phyloP scores from a whole-genome alignment of 1,140 invertebrate species.

The Orchestia grillus region DNA sequence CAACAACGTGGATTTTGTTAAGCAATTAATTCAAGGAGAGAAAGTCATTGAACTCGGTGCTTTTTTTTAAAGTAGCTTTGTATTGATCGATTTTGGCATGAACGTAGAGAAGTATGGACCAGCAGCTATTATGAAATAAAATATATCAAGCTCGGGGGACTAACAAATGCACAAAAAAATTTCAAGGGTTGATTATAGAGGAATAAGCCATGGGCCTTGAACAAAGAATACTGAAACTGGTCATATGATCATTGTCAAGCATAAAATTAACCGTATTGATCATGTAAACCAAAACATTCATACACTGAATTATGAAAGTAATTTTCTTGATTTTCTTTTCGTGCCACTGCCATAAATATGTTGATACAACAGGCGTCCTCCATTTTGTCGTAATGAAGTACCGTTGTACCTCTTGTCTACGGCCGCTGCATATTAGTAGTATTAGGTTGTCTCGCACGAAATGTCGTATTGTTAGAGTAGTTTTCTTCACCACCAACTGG shows the following conservation, averaged over 20 bases:
- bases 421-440: too few relatives aligned
- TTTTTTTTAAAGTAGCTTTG: background rate
- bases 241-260: background rate
- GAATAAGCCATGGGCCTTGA: background rate
- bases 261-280: background rate
- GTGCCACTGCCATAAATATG: background rate
- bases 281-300: too few relatives aligned
- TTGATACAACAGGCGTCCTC: too few relatives aligned
- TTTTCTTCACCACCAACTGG: too few relatives aligned
- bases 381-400: too few relatives aligned
- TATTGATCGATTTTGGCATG: background rate
- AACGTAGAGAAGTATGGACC: background rate
- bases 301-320: too few relatives aligned
- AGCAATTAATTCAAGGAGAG: too few relatives aligned
- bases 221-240: background rate
- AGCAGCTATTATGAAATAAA: background rate
- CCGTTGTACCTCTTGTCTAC: too few relatives aligned
- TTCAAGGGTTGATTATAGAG: background rate
- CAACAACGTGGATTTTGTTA: background rate
- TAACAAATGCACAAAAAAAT: background rate
- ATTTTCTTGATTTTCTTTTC: background rate
- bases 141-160: background rate
- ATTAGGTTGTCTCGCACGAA: too few relatives aligned
- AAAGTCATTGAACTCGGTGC: background rate
- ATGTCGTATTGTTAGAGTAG: too few relatives aligned